These are phyloP conservation scores for Rhinopomastus cyanomelas DNA, from an alignment of 2,113 vertebrate genomes.

Conservation along the genomic window DNA sequence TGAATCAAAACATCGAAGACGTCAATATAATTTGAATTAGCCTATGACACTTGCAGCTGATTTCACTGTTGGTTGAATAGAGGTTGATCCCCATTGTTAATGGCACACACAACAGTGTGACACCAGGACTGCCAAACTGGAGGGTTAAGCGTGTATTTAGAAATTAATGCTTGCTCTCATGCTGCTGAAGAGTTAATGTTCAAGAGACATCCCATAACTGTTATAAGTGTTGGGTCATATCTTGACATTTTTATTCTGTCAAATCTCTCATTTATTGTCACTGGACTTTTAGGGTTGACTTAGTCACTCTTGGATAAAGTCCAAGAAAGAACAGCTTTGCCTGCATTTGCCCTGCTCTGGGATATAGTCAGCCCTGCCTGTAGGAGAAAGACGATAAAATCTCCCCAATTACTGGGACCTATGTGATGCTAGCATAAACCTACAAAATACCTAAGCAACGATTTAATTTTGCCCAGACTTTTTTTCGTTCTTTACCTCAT, in stretches of 20 bases:
- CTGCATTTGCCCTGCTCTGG: not conserved
- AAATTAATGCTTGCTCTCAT: not conserved
- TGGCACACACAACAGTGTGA: not conserved
- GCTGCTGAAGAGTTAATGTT: not conserved
- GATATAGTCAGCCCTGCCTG: not conserved
- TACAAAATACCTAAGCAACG: not conserved
- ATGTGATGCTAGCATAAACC: not conserved
- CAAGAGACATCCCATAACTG: not conserved
- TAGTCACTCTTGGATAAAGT: constrained; percentile 1
- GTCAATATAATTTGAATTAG: not conserved
- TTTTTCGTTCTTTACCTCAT: not conserved
- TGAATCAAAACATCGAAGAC: not conserved
- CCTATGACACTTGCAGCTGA: rapidly evolving
- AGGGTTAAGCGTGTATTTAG: not conserved
- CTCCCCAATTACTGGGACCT: not conserved
- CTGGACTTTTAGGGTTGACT: not conserved
- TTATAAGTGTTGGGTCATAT: not conserved
- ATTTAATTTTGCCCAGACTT: not conserved
- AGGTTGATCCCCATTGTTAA: not conserved
- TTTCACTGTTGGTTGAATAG: not conserved
- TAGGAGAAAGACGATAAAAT: not conserved
- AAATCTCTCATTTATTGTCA: constrained; percentile 5
- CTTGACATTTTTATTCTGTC: not conserved
- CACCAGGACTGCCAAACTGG: not conserved
- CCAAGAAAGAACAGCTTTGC: not conserved